Evolutionary conservation across 2,888 invertebrate genomes (phyloP), one percentile per base, ranked within the genome.

Genomic region (Lamellibrachia columna): DNA sequence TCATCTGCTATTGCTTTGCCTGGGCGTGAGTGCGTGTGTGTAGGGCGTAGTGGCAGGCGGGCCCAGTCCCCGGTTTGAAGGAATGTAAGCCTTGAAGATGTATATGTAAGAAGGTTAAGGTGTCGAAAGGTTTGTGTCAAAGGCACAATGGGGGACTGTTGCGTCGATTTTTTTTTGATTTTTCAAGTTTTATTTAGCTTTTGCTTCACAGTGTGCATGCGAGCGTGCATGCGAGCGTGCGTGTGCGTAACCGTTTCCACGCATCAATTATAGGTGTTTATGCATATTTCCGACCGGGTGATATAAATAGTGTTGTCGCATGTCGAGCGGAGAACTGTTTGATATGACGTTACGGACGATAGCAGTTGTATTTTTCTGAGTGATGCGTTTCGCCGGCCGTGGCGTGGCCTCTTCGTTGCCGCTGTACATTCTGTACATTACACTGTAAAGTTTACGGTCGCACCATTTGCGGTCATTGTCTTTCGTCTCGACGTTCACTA

Each of bases 1-100:
- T 75, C 75, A 75, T 75, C 75, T 75, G 75, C 75, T 75, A 75
- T 75, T 75, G 75, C 75, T 75, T 75, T 75, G 75, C 75, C 75
- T 75, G 75, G 15, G 75, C 22, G 75, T 60, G 60, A 15, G 75
- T 22, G 75, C 22, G 75, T 3, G 75, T 15, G 75, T 22, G 75
- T 22, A 75, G 75, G 75, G 22, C 75, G n/a, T 22, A 75, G 75
- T 4, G 75, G 22, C 75, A 75, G 75, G n/a, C 75, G 22, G 3
- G 75, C 40, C 0, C 22, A 15, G 75, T n/a, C 75, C 60, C 75
- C 75, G 75, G 75, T 75, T 22, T 22, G 75, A 75, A 75, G 75
- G 75, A 6, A 75, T 75, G 75, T 75, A 15, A 75, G 15, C 75
- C 75, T 11, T 75, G 75, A 22, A 22, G 58, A 58, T 75, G 75